phyloP scores from a whole-genome alignment of 2,888 invertebrate species.

The Rhodophaea formosa region DNA sequence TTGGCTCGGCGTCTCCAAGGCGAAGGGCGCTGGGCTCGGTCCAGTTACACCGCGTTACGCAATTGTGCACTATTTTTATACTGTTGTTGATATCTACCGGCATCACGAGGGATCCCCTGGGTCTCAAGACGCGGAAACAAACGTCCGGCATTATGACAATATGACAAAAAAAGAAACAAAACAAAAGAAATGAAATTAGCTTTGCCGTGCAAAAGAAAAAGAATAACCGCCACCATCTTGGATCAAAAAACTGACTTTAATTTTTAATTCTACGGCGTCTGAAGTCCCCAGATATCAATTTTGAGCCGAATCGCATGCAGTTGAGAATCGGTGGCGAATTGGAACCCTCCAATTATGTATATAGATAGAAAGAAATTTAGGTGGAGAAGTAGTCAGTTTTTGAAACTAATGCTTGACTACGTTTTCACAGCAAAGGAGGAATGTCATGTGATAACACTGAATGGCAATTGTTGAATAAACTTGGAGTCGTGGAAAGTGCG shows the following conservation, averaged over 20 bases:
- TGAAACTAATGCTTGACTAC: neutral
- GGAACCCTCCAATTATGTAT: too few species aligned
- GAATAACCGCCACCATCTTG: too few species aligned
- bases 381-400: neutral
- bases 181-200: neutral
- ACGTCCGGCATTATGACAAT: neutral
- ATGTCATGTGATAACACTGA: neutral
- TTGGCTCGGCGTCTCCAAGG: constrained; percentile 42
- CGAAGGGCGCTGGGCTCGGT: constrained; percentile 45
- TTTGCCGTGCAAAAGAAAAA: too few species aligned
- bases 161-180: too few species aligned
- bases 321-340: too few species aligned
- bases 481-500: neutral
- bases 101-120: constrained; percentile 7
- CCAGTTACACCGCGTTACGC: constrained; percentile 31
- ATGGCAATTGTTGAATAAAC: neutral
- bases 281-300: too few species aligned
- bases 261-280: too few species aligned
- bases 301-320: too few species aligned
- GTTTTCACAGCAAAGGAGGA: neutral
- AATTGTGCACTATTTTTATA: constrained; percentile 22
- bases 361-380: too few species aligned
- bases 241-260: too few species aligned
- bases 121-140: neutral
- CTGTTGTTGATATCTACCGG: constrained; percentile 11